Evolutionary conservation across 2,113 vertebrate species (phyloP), one percentile per base, ranked within the genome.

Genomic region (Xyliphius kryptos): DNA sequence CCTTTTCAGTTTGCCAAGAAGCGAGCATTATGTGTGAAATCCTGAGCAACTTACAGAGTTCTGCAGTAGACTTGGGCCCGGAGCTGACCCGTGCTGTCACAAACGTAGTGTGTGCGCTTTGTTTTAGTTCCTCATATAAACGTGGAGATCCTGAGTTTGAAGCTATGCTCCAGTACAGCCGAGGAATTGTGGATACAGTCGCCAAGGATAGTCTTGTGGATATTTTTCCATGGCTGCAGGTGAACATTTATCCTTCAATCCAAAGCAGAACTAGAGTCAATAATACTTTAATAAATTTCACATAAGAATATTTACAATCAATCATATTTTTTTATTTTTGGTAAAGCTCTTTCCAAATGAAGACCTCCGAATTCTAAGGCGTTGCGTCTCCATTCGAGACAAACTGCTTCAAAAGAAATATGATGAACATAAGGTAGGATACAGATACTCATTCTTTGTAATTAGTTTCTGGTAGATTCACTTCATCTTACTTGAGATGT

Each of bases 181-280:
- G 90, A 52, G 91, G 88, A 47, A 95, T 99, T 0, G 81, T 98
- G 81, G 83, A 95, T 20, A 89, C 79, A 0, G 83, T 96, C 64
- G 86, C 80, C 48, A 87, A 86, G 22, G 79, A 89, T 67, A 85
- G 77, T 60, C 74, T 93, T 63, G 87, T 93, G 57, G 94, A 99
- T 78, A 86, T 92, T 74, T 95, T 97, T 73, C 91, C 96, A 3
- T 92, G 85, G 87, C 65, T 97, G 44, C 87, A 89, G 94, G 96
- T 97, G 50, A 53, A 51, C 48, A 17, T 21, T 15, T 15, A 7
- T 37, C 52, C 19, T 7, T 17, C 17, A 15, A 21, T n/a, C n/a
- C n/a, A n/a, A n/a, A n/a, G n/a, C n/a, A n/a, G n/a, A n/a, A n/a
- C n/a, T n/a, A n/a, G n/a, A n/a, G n/a, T n/a, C n/a, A n/a, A n/a